phyloP scores from a whole-genome alignment of 2,797 vertebrate genomes.

The Peromyscus eremicus region DNA sequence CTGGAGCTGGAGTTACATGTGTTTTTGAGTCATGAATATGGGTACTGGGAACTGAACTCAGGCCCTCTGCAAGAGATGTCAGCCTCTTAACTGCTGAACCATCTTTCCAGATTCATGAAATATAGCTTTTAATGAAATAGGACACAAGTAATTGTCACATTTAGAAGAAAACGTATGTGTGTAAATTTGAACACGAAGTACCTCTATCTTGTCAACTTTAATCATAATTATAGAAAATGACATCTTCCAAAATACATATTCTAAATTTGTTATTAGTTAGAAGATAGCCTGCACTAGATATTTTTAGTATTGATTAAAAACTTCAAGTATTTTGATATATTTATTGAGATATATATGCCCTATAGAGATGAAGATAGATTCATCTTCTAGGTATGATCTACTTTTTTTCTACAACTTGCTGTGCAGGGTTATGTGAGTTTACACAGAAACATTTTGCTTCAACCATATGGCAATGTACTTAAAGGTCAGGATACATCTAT shows the following conservation, averaged over 20 bases:
- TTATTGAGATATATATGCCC: neutral
- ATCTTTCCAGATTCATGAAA: neutral
- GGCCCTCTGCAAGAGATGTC: neutral
- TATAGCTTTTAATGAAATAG: neutral
- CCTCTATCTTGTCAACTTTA: neutral
- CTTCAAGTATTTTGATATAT: neutral
- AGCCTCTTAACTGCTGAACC: neutral
- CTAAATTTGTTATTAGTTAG: neutral
- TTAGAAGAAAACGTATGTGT: neutral
- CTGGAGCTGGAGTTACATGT: neutral
- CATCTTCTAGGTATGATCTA: neutral
- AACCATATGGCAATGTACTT: neutral
- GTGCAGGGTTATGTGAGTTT: neutral
- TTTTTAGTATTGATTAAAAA: neutral
- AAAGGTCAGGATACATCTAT: constrained; percentile 13
- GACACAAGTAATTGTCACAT: neutral
- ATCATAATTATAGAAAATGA: neutral
- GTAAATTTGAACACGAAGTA: constrained; percentile 1
- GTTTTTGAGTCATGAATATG: neutral
- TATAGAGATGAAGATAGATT: neutral
- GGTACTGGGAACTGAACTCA: neutral
- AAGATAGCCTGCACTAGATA: neutral
- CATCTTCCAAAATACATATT: neutral
- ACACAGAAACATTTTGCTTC: neutral
- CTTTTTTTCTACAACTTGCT: neutral